Conservation (phyloP, 2,888 invertebrate genomes). For the Cephonodes hylas region DNA sequence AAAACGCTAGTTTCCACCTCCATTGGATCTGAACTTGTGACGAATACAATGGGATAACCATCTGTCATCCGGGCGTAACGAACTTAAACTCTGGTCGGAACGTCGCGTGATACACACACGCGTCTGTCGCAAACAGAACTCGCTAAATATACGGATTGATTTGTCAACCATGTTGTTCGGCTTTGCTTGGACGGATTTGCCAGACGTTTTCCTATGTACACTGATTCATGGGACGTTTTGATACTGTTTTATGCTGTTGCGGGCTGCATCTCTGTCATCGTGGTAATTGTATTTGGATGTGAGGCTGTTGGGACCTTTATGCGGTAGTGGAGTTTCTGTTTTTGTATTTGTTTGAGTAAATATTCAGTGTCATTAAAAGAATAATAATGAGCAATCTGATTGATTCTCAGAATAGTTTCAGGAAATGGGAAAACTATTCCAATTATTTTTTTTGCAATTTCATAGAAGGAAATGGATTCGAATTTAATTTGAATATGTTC, state of each 20-base stretch:
- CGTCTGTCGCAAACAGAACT: slow-evolving; percentile 43
- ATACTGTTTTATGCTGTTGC: not conserved
- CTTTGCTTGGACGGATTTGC: not conserved
- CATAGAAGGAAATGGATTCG: too few species aligned
- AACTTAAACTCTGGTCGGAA: slow-evolving; percentile 58
- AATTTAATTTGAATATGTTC: too few species aligned
- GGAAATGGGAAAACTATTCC: too few species aligned
- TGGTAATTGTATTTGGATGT: too few species aligned
- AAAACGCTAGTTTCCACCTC: slow-evolving; percentile 2
- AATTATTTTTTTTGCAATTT: too few species aligned
- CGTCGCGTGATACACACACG: slow-evolving; percentile 32
- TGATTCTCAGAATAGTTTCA: too few species aligned
- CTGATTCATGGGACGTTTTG: not conserved
- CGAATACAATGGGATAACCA: slow-evolving; percentile 58
- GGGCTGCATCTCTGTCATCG: too few species aligned
- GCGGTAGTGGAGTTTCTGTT: too few species aligned
- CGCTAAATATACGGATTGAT: slow-evolving; percentile 54
- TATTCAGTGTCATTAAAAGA: too few species aligned
- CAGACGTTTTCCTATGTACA: not conserved
- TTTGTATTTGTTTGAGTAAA: too few species aligned
- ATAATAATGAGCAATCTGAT: too few species aligned
- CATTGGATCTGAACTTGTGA: slow-evolving; percentile 11
- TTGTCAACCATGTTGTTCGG: slow-evolving; percentile 48
- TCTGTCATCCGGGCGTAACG: slow-evolving; percentile 60
- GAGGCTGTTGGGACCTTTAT: too few species aligned